phyloP scores from a whole-genome alignment of 64 coral and sea anemone genomes.

The Anthopleura sola region DNA sequence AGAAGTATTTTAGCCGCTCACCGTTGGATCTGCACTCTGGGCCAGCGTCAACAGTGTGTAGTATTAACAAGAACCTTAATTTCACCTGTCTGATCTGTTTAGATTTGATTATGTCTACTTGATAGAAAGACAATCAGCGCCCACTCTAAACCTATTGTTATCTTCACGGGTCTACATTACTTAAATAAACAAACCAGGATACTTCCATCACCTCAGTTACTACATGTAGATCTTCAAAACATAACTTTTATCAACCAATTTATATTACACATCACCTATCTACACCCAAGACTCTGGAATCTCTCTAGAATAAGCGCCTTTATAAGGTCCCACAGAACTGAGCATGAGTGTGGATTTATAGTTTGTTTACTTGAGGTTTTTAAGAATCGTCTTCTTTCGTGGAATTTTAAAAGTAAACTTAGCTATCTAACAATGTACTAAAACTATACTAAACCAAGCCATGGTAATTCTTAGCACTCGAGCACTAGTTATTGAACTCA shows the following conservation, averaged over 20 bases:
- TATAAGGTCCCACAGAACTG: too few relatives aligned
- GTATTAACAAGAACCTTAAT: too few relatives aligned
- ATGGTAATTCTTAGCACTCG: background rate
- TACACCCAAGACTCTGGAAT: background rate
- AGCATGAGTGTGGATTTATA: too few relatives aligned
- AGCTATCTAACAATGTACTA: background rate
- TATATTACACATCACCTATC: background rate
- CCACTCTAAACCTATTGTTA: background rate
- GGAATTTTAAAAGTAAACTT: constrained; percentile 2
- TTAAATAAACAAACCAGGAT: background rate
- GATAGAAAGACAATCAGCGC: background rate
- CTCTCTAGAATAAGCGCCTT: too few relatives aligned
- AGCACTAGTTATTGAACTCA: background rate
- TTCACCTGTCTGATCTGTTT: background rate
- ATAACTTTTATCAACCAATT: background rate
- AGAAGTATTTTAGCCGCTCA: too few relatives aligned
- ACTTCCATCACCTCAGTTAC: background rate
- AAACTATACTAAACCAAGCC: background rate
- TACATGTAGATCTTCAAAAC: background rate
- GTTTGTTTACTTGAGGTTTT: too few relatives aligned
- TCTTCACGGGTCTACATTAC: background rate
- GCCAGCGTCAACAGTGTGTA: too few relatives aligned
- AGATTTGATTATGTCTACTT: background rate
- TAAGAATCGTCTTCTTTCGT: too few relatives aligned
- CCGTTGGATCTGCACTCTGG: too few relatives aligned